phyloP scores from a whole-genome alignment of 2,888 invertebrate genomes.

The Cryptus viduatorius region DNA sequence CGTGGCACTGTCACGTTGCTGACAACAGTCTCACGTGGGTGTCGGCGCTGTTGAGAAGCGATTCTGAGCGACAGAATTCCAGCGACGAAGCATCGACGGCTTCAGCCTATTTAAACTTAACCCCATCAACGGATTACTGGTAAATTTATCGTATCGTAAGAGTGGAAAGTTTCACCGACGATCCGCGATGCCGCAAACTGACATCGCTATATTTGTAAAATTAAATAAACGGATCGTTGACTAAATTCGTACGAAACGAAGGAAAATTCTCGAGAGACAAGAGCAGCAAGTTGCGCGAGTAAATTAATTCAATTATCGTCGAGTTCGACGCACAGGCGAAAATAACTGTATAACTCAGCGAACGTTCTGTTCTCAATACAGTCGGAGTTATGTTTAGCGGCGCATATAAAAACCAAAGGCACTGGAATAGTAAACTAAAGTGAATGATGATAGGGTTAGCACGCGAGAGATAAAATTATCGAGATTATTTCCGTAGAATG shows the following conservation, averaged over 20 bases:
- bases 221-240: neutral
- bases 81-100: conserved; percentile 32
- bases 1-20: conserved; percentile 50
- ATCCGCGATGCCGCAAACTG: conserved; percentile 3
- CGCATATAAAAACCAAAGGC: neutral
- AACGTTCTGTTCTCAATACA: neutral
- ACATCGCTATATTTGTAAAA: neutral
- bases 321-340: neutral
- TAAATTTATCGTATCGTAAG: conserved; percentile 14
- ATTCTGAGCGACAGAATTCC: conserved; percentile 56
- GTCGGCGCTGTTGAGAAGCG: conserved; percentile 39
- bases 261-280: too few species aligned
- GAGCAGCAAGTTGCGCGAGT: too few species aligned
- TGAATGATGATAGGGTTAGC: conserved; percentile 5
- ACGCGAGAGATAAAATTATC: conserved; percentile 23
- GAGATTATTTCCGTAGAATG: conserved; percentile 24
- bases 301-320: too few species aligned
- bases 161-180: neutral
- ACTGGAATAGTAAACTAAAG: conserved; percentile 17
- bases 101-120: conserved; percentile 41
- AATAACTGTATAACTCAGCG: neutral
- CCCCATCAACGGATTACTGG: conserved; percentile 12
- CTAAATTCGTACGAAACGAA: too few species aligned
- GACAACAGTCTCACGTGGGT: conserved; percentile 60
- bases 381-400: conserved; percentile 12